A percentile compares a stretch with the other conserved stretches of the same genome.
Conservation (phyloP, 2,113 vertebrate species). For the Symphodus melops region DNA sequence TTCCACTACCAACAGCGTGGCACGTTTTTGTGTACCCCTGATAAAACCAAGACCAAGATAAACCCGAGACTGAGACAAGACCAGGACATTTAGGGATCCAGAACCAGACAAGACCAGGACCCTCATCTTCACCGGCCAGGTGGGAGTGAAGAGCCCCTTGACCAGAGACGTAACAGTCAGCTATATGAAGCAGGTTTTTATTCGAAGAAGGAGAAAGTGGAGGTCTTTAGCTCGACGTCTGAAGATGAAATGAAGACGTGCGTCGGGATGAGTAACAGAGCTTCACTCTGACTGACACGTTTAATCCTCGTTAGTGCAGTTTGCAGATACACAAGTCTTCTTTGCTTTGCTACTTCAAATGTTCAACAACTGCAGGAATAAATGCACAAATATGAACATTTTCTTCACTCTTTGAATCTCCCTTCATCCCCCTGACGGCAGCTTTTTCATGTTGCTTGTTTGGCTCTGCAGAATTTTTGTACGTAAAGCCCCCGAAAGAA, state of each 20-base stretch:
- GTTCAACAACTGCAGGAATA: not conserved
- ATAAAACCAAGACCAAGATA: no score
- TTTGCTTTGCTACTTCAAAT: constrained; percentile 7
- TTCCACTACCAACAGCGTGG: no score
- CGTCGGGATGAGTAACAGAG: not conserved
- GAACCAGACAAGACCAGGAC: no score
- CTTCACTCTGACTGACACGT: not conserved
- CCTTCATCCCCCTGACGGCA: not conserved
- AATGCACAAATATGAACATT: not conserved
- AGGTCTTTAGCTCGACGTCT: not conserved
- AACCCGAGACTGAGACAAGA: no score
- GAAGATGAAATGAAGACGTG: not conserved
- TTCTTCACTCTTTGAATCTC: not conserved
- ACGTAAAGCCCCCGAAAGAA: not conserved
- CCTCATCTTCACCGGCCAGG: no score
- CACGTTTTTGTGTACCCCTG: no score
- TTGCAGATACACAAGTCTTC: not conserved
- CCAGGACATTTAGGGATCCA: no score
- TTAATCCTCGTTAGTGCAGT: not conserved
- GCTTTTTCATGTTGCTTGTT: constrained; percentile 6
- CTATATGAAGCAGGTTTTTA: not conserved
- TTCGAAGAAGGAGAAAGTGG: not conserved
- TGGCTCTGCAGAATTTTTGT: not conserved
- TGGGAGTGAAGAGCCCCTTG: no score
- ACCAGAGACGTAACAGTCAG: not conserved